Base-by-base conservation (phyloP, 2,797 vertebrate genomes). In the Champsocephalus esox region DNA sequence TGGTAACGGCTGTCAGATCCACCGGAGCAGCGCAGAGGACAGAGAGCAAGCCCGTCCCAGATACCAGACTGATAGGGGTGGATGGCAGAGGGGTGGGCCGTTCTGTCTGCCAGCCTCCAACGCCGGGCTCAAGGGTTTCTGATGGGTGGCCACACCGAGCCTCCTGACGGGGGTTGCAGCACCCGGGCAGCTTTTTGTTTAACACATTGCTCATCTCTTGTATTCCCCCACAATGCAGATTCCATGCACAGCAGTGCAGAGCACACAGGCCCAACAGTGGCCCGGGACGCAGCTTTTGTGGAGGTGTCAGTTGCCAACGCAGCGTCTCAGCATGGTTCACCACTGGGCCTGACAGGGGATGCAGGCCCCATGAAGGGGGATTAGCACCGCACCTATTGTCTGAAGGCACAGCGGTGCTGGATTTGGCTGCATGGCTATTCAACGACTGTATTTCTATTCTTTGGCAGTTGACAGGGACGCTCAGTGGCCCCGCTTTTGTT, bases 351-450 rank as follows among this genome's bases (percentile, higher is more conserved):
- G 94, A 94, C 94, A 92, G 94, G 92, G 92, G 92, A 94, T 94
- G 92, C 92, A 94, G 94, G 89, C 93, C 92, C 93, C 95, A 92
- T 95, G 92, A 95, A 93, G 94, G 83, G 86, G 94, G 95, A 96
- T 96, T 95, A 96, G 93, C 92, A 89, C 82, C 79, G 28, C 75
- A 83, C 87, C 93, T 82, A 94, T 95, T 94, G 94, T 95, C 88
- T 83, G 88, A 79, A 70, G 85, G 82, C 89, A 82, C 88, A 83
- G 82, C 82, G 86, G 70, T 89, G 84, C 87, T 93, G 88, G 92
- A 92, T 94, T 93, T 94, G 89, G 91, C 92, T 93, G 93, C 93
- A 91, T 89, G 88, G 88, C 91, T 92, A 93, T 94, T 94, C 92
- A 93, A 55, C 62, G 63, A 92, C 89, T 92, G 89, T 90, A 91